A percentile compares a stretch with the other conserved stretches of the same genome.
Evolutionary conservation across 2,888 invertebrate genomes (phyloP).

Genomic region (Epirrhoe alternata): DNA sequence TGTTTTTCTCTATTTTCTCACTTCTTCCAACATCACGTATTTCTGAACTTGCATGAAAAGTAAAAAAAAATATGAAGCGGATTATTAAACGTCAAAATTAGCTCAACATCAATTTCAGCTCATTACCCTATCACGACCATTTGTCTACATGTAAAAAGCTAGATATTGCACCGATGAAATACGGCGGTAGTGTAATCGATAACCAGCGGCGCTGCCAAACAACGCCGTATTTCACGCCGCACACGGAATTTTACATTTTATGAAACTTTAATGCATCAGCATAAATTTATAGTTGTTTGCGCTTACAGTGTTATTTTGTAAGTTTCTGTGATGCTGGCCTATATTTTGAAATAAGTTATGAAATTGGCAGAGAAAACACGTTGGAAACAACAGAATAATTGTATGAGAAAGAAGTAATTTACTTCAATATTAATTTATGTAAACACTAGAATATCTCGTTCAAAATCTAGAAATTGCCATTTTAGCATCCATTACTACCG

Average conservation of each 20-base stretch:
- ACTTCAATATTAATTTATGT: too few relatives aligned
- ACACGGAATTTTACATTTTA: slow-evolving; percentile 29
- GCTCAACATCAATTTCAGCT: neutral
- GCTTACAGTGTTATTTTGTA: neutral
- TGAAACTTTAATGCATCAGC: slow-evolving; percentile 23
- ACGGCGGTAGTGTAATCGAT: slow-evolving; percentile 29
- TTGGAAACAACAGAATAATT: too few relatives aligned
- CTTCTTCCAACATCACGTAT: too few relatives aligned
- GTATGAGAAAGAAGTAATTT: too few relatives aligned
- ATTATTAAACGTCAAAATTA: neutral
- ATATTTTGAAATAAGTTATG: too few relatives aligned
- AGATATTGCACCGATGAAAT: slow-evolving; percentile 22
- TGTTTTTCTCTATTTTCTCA: too few relatives aligned
- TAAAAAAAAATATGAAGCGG: too few relatives aligned
- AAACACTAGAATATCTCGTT: neutral
- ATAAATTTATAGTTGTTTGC: neutral
- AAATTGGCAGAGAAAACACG: too few relatives aligned
- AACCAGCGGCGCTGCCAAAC: slow-evolving; percentile 26
- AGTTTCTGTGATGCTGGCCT: too few relatives aligned
- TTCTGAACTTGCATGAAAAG: too few relatives aligned
- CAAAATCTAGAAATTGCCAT: neutral
- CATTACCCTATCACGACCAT: neutral
- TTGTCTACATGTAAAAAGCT: slow-evolving; percentile 9
- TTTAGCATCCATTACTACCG: neutral
- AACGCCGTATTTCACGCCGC: slow-evolving; percentile 28